Base-by-base conservation (phyloP, 2,797 vertebrate species). In the Megalops cyprinoides region DNA sequence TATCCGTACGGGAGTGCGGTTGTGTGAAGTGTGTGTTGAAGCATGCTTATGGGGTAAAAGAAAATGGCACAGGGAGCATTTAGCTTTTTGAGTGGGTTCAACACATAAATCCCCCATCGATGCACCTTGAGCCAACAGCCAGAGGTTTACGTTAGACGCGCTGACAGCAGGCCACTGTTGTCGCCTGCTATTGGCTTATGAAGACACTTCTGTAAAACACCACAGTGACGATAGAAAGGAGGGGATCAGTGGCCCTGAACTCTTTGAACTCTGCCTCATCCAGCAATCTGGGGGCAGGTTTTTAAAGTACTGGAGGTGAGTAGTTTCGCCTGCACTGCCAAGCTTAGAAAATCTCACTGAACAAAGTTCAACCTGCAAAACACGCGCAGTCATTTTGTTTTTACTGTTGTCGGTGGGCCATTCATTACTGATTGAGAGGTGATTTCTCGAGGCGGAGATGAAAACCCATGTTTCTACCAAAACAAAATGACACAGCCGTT, bases 111-210 rank as follows among this genome's bases (percentile, higher is more conserved):
- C 74, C 79, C 25, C 79, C 10, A 79, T 58, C 69, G 12, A 69
- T 48, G 79, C 31, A 25, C 65, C 78, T 58, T 46, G 65, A 82
- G 84, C 79, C 58, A 74, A 76, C 53, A 75, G 71, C 77, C 80
- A 84, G 82, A 83, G 77, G 81, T 73, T 83, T 71, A 84, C 80
- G 80, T 58, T 79, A 77, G 82, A 84, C 77, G 49, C 79, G 84
- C 84, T 58, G 80, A 82, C 73, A 31, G 60, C 74, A 79, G 79
- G 15, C 82, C 74, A 44, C 18, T 86, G 81, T 55, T 60, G 39
- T 12, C 39, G 83, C 74, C 75, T 79, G 75, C 49, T 49, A 78
- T 82, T 69, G 62, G 76, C 81, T 81, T 89, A 83, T 85, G 88
- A 69, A 78, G 49, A 39, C 74, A 10, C 58, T 74, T 78, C 77